phyloP scores from a whole-genome alignment of 2,797 vertebrate genomes.

The Poeciliopsis paucimaculata region DNA sequence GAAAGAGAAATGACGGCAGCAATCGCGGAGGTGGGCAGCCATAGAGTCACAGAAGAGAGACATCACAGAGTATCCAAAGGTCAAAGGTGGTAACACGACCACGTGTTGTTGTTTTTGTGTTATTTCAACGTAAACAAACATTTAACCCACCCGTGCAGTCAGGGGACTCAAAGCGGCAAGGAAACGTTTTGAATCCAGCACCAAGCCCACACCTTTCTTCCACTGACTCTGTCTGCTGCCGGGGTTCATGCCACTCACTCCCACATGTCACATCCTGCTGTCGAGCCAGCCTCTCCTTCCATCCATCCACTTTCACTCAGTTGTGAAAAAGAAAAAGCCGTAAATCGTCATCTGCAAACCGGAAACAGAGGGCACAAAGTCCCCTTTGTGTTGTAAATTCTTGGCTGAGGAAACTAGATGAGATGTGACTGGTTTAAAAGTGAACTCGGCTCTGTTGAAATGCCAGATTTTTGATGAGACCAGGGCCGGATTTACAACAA shows the following conservation, averaged over 20 bases:
- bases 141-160: not conserved
- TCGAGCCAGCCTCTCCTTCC: constrained; percentile 7
- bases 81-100: not conserved
- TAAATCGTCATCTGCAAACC: not conserved
- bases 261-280: constrained; percentile 1
- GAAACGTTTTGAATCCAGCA: not conserved
- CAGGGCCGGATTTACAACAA: no score
- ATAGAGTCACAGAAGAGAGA: not conserved
- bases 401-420: not conserved
- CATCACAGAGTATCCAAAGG: not conserved
- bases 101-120: not conserved
- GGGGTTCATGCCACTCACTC: not conserved
- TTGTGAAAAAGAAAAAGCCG: not conserved
- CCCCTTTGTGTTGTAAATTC: not conserved
- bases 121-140: not conserved
- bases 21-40: not conserved
- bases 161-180: not conserved
- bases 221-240: not conserved
- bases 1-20: not conserved
- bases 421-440: not conserved
- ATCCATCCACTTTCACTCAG: not conserved
- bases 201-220: constrained; percentile 3
- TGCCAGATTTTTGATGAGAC: not conserved
- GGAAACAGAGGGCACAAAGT: not conserved
- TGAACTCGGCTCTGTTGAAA: not conserved